Conservation (phyloP, 1,140 invertebrate species). For the Zaprionus nigranus region DNA sequence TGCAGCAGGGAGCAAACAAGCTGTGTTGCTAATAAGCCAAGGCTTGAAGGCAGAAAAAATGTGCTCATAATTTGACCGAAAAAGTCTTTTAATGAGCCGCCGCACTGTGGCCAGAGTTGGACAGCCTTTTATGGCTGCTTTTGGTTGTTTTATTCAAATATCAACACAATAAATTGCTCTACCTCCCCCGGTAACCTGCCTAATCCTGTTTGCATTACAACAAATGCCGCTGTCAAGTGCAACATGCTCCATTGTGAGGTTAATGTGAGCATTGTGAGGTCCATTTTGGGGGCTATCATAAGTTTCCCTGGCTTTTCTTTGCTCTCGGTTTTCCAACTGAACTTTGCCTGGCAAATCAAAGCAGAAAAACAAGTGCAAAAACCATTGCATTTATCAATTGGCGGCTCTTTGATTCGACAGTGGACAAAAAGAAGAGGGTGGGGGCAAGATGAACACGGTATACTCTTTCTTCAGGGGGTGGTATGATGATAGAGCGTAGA, state of each 20-base stretch:
- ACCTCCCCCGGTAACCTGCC: not conserved
- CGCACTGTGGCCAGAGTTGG: constrained; percentile 38
- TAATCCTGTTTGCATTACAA: constrained; percentile 11
- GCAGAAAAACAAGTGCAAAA: constrained; percentile 11
- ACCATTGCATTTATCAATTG: constrained; percentile 45
- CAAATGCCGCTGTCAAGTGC: constrained; percentile 71
- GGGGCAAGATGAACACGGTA: not conserved
- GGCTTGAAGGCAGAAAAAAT: constrained; percentile 9
- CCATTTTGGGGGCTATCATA: constrained; percentile 56
- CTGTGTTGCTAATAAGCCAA: constrained; percentile 36
- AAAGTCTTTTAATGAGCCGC: constrained; percentile 64
- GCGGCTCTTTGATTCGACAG: constrained; percentile 38
- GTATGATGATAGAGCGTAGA: too few species aligned
- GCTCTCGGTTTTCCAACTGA: constrained; percentile 26
- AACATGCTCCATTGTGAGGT: constrained; percentile 62
- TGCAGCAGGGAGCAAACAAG: not conserved
- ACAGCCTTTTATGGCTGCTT: constrained; percentile 56
- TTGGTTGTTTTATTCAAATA: constrained; percentile 73
- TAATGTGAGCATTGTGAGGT: constrained; percentile 73
- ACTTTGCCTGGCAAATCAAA: constrained; percentile 54
- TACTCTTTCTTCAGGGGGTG: not conserved
- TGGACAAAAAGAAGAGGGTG: not conserved
- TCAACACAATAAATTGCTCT: constrained; percentile 61
- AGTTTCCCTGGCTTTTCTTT: constrained; percentile 24
- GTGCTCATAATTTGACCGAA: constrained; percentile 61